These are phyloP conservation scores for Euwallacea similis DNA, from an alignment of 1,140 invertebrate species.

Conservation along the genomic window DNA sequence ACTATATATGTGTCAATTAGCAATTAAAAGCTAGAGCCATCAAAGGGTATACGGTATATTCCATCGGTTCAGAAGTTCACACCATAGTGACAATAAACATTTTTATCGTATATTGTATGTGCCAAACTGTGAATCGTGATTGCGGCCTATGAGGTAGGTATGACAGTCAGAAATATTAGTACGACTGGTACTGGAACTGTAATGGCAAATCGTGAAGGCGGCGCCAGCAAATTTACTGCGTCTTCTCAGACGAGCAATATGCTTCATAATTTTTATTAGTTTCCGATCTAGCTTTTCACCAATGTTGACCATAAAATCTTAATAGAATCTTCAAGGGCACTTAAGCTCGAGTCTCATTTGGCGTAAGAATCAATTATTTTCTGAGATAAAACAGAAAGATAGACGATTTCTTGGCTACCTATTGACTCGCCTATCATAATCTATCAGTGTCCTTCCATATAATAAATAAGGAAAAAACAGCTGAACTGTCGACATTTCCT, in stretches of 20 bases:
- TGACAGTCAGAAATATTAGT: conserved; percentile 9
- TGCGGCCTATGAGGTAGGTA: conserved; percentile 18
- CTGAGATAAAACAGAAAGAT: too few relatives aligned
- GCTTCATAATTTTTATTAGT: too few relatives aligned
- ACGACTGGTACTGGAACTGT: not conserved
- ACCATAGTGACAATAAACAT: not conserved
- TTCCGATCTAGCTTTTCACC: too few relatives aligned
- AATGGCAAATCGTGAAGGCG: conserved; percentile 19
- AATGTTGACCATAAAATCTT: too few relatives aligned
- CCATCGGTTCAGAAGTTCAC: not conserved
- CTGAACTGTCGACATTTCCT: not conserved
- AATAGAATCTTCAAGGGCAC: too few relatives aligned
- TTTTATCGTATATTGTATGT: conserved; percentile 20
- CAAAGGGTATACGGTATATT: too few relatives aligned
- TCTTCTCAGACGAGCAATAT: too few relatives aligned
- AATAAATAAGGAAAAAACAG: not conserved
- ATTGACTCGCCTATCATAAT: not conserved
- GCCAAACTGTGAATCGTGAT: conserved; percentile 23
- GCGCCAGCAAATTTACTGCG: conserved; percentile 20
- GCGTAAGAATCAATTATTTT: too few relatives aligned
- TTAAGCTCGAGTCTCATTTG: too few relatives aligned
- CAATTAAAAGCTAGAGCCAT: too few relatives aligned
- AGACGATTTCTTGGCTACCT: not conserved
- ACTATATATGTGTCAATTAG: too few relatives aligned
- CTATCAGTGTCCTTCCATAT: not conserved